Evolutionary conservation across 2,888 invertebrate species (phyloP).

Genomic region (Tetramorium bicarinatum): DNA sequence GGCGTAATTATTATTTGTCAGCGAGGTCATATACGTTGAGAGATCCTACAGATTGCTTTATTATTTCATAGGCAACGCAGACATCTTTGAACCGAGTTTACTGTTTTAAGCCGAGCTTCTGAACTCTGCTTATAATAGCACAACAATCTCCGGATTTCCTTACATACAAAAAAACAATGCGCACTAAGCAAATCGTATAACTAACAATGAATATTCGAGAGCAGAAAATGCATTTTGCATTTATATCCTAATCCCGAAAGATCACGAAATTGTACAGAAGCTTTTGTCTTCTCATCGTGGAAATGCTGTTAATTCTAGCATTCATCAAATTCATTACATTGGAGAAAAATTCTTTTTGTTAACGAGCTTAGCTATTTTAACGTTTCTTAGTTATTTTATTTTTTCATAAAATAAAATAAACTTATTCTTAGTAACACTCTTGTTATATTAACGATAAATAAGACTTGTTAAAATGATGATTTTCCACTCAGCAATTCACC

Average conservation of each 20-base stretch:
- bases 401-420: not conserved
- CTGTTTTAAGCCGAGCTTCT: constrained; percentile 55
- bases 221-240: not conserved
- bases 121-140: constrained; percentile 48
- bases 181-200: not conserved
- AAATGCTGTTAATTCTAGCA: not conserved
- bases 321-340: not conserved
- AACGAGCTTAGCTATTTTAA: not conserved
- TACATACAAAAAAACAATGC: constrained; percentile 1
- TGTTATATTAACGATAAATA: not conserved
- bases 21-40: constrained; percentile 6
- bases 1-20: constrained; percentile 14
- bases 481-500: not conserved
- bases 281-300: not conserved
- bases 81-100: constrained; percentile 30
- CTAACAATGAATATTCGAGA: not conserved
- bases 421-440: not conserved
- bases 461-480: not conserved
- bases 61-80: not conserved
- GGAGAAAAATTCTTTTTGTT: not conserved
- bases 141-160: constrained; percentile 54
- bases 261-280: not conserved
- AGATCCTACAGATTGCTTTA: not conserved
- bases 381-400: no score
- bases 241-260: not conserved